phyloP scores from a whole-genome alignment of 1,140 invertebrate genomes.

The Leucophenga varia region DNA sequence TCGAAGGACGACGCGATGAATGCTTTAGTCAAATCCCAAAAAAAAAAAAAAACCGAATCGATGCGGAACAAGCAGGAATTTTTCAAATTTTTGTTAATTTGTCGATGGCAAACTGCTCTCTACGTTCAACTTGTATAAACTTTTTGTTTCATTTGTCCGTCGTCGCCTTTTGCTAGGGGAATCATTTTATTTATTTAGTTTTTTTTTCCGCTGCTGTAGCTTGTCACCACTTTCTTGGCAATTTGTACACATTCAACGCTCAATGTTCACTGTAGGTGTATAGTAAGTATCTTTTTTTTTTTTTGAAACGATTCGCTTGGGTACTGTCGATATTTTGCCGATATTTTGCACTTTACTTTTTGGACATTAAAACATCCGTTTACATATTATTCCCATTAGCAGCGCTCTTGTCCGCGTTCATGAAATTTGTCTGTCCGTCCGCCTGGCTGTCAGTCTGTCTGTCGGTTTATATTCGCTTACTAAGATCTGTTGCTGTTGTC shows the following conservation, averaged over 20 bases:
- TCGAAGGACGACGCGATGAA: slow-evolving; percentile 17
- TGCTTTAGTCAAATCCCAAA: too few species aligned
- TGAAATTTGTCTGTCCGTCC: slow-evolving; percentile 26
- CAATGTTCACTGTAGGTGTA: too few species aligned
- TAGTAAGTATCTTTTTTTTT: neutral
- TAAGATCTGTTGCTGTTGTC: slow-evolving; percentile 12
- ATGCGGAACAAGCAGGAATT: slow-evolving; percentile 24
- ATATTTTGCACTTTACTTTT: slow-evolving; percentile 54
- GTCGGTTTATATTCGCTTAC: neutral
- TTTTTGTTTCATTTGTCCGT: too few species aligned
- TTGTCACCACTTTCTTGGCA: slow-evolving; percentile 51
- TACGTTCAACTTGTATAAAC: too few species aligned
- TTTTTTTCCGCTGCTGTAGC: slow-evolving; percentile 18
- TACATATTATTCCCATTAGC: slow-evolving; percentile 54
- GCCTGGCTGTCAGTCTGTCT: neutral
- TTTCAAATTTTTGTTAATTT: slow-evolving; percentile 52
- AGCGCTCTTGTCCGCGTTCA: slow-evolving; percentile 35
- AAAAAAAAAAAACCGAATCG: slow-evolving; percentile 4
- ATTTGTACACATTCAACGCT: slow-evolving; percentile 40
- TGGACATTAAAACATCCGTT: slow-evolving; percentile 55
- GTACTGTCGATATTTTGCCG: slow-evolving; percentile 18
- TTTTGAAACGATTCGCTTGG: slow-evolving; percentile 2
- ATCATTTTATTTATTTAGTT: too few species aligned
- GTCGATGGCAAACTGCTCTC: too few species aligned
- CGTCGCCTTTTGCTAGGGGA: too few species aligned